Evolutionary conservation across 2,113 vertebrate species (phyloP).

Genomic region (Collichthys lucidus): DNA sequence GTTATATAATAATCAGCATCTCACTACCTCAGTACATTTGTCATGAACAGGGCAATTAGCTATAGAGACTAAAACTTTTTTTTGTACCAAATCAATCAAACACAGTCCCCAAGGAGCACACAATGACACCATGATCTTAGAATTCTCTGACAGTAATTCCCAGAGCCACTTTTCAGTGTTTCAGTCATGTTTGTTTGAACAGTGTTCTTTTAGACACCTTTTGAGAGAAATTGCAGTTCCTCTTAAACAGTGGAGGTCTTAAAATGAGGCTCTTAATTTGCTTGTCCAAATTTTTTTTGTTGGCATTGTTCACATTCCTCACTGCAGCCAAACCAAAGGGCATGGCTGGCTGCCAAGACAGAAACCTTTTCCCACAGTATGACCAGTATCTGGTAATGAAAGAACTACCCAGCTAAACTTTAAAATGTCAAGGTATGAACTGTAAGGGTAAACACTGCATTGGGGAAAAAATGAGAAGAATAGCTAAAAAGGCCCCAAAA

Average conservation of each 20-base stretch:
- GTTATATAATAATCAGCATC: too few species aligned
- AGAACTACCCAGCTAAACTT: not conserved
- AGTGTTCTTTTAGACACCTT: not conserved
- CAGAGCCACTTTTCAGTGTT: not conserved
- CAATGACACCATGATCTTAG: not conserved
- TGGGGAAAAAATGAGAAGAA: not conserved
- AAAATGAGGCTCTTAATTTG: not conserved
- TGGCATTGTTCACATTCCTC: slow-evolving; percentile 45
- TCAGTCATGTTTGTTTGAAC: not conserved
- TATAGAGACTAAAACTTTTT: too few species aligned
- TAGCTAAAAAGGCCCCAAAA: not conserved
- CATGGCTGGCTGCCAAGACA: slow-evolving; percentile 1
- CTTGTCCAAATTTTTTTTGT: not conserved
- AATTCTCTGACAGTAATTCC: not conserved
- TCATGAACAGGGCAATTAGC: too few species aligned
- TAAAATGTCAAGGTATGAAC: not conserved
- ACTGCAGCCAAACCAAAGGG: slow-evolving; percentile 11
- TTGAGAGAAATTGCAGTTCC: not conserved
- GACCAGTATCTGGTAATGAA: not conserved
- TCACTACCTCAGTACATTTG: too few species aligned
- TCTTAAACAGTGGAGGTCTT: not conserved
- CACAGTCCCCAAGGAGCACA: not conserved
- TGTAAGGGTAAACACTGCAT: not conserved
- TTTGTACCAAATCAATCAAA: too few species aligned
- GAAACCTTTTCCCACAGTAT: not conserved